Conservation (phyloP, 1,140 invertebrate species). For the Gonioctena quinquepunctata region DNA sequence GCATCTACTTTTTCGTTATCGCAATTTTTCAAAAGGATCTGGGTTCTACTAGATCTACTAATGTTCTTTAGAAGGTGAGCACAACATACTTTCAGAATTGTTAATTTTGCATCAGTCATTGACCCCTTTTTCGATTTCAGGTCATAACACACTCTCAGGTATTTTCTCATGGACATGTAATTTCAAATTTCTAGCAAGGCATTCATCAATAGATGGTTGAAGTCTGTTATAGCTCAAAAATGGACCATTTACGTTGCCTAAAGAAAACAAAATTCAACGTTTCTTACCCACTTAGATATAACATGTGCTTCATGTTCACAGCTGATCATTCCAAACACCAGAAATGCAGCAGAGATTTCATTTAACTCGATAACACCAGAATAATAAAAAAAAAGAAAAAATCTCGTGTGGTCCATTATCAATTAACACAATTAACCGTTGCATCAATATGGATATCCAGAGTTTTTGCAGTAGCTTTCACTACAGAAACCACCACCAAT, state of each 20-base stretch:
- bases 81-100: not conserved
- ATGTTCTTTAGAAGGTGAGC: too few species aligned
- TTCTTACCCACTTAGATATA: too few species aligned
- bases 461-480: not conserved
- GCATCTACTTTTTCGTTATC: too few species aligned
- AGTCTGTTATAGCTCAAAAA: not conserved
- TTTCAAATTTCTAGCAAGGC: not conserved
- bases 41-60: too few species aligned
- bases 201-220: not conserved
- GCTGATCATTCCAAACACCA: not conserved
- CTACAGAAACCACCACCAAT: not conserved
- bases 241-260: not conserved
- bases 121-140: not conserved
- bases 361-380: not conserved
- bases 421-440: not conserved
- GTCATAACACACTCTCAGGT: not conserved
- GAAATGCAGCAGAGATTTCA: too few species aligned
- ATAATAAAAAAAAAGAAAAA: not conserved
- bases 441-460: not conserved
- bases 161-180: not conserved
- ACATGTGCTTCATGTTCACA: not conserved
- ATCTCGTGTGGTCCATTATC: not conserved
- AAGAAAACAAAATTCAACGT: too few species aligned
- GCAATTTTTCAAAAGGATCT: too few species aligned
- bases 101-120: not conserved